Conservation (phyloP, 2,113 vertebrate genomes). For the Carassius gibelio region DNA sequence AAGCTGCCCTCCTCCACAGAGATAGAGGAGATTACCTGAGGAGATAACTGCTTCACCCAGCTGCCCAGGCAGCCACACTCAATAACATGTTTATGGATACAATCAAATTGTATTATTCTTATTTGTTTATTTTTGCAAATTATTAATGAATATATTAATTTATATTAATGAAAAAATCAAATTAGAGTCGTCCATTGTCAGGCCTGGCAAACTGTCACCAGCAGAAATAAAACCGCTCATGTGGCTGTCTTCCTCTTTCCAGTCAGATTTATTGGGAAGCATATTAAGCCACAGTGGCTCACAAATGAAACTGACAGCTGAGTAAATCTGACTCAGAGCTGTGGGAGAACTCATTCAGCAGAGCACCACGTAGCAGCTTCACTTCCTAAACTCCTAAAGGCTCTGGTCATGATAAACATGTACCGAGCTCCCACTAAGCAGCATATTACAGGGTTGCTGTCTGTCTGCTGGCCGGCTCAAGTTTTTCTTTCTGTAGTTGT, state of each 20-base stretch:
- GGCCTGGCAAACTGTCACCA: not conserved
- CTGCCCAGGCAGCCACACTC: not conserved
- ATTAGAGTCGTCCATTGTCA: not conserved
- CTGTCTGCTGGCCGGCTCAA: slow-evolving; percentile 29
- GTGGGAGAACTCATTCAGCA: slow-evolving; percentile 33
- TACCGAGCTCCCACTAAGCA: slow-evolving; percentile 27
- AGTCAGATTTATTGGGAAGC: slow-evolving; percentile 12
- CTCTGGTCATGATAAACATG: slow-evolving; percentile 40
- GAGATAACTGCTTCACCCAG: not conserved
- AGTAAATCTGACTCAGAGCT: slow-evolving; percentile 40
- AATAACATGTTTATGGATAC: not conserved
- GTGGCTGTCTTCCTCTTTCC: not conserved
- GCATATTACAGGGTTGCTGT: slow-evolving; percentile 28
- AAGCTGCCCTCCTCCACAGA: slow-evolving; percentile 42
- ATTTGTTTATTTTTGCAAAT: not conserved
- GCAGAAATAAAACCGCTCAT: not conserved
- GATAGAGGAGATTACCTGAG: slow-evolving; percentile 51
- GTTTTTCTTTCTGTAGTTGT: slow-evolving; percentile 9
- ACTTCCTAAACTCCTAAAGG: slow-evolving; percentile 40
- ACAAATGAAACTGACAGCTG: slow-evolving; percentile 47
- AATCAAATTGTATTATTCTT: not conserved
- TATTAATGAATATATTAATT: not conserved
- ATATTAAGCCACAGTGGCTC: slow-evolving; percentile 24
- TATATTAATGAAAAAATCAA: not conserved
- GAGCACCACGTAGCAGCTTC: slow-evolving; percentile 24